Evolutionary conservation across 2,113 vertebrate species (phyloP).

Genomic region (Triplophysa siluroides): DNA sequence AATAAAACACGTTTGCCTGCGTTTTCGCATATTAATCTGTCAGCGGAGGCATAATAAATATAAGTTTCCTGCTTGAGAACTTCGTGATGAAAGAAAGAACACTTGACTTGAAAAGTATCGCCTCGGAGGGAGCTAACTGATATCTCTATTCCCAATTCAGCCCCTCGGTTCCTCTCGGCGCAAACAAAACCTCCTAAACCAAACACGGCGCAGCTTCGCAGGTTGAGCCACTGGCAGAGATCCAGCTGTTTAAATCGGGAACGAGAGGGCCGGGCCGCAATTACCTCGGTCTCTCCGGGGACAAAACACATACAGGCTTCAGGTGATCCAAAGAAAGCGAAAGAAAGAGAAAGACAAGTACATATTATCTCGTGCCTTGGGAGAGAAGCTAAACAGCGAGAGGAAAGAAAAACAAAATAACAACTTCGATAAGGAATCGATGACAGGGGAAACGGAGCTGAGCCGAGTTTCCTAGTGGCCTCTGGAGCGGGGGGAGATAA

Average conservation of each 20-base stretch:
- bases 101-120: conserved; percentile 4
- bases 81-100: conserved; percentile 2
- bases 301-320: conserved; percentile 43
- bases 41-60: conserved; percentile 13
- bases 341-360: neutral
- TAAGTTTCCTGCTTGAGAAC: neutral
- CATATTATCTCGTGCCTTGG: neutral
- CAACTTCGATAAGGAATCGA: conserved; percentile 65
- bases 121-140: neutral
- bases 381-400: neutral
- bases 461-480: conserved; percentile 56
- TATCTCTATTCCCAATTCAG: neutral
- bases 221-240: conserved; percentile 56
- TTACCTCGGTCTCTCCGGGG: conserved; percentile 61
- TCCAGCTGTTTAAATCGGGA: conserved; percentile 60
- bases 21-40: conserved; percentile 26
- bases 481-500: conserved; percentile 68
- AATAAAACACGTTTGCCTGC: neutral
- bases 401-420: conserved; percentile 44
- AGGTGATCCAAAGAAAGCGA: conserved; percentile 30
- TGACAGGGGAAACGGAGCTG: conserved; percentile 52
- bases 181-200: conserved; percentile 41
- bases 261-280: conserved; percentile 56
- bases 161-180: neutral
- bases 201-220: conserved; percentile 46